A percentile compares a stretch with the other conserved stretches of the same genome.
phyloP scores from a whole-genome alignment of 2,888 invertebrate species.

The Mimachlamys varia region DNA sequence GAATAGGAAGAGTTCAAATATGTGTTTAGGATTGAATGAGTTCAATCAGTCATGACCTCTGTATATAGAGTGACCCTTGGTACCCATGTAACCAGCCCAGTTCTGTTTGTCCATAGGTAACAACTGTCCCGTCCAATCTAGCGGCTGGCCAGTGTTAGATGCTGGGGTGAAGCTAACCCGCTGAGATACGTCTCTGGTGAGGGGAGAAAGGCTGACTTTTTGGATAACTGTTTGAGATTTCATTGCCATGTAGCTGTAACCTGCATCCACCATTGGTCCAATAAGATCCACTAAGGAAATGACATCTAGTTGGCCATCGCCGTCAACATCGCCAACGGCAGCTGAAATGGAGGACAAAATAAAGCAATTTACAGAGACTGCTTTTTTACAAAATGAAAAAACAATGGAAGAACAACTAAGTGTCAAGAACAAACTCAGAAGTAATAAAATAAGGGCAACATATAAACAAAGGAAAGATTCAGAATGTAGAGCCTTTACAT shows the following conservation, averaged over 20 bases:
- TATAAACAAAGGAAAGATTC: background rate
- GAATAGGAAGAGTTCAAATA: no score
- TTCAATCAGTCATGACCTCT: background rate
- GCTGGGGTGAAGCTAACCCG: background rate
- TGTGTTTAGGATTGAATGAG: no score
- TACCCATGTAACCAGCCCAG: conserved; percentile 49
- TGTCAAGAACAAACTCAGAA: no score
- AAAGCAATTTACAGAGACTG: no score
- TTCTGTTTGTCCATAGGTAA: conserved; percentile 45
- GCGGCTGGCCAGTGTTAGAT: background rate
- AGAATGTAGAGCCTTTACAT: background rate
- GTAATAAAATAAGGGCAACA: no score
- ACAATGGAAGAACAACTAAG: no score
- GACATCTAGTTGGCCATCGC: conserved; percentile 45
- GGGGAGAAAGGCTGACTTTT: conserved; percentile 42
- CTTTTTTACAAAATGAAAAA: no score
- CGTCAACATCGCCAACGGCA: conserved; percentile 52
- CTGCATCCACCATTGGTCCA: conserved; percentile 43
- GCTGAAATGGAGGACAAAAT: conserved; percentile 9
- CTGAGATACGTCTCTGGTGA: conserved; percentile 23
- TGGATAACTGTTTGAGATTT: conserved; percentile 32
- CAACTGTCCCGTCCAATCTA: background rate
- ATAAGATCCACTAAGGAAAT: conserved; percentile 39
- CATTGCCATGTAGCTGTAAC: conserved; percentile 49
- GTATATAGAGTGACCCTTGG: conserved; percentile 37